Evolutionary conservation across 2,113 vertebrate genomes (phyloP), one percentile per base, ranked within the genome.

Genomic region (Hypomesus transpacificus): DNA sequence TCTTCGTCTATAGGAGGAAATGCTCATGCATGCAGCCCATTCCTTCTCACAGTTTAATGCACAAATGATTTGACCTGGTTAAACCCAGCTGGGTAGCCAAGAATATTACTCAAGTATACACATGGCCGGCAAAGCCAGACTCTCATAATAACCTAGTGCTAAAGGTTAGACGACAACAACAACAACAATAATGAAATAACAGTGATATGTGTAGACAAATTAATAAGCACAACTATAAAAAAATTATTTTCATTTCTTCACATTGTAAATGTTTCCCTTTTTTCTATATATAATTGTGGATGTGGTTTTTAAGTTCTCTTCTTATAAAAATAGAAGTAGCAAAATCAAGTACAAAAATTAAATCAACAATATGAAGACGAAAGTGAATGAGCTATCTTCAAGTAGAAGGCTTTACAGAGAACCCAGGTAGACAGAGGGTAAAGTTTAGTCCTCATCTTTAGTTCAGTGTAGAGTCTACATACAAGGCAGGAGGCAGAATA

Each of bases 281-380:
- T 63, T 39, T 22, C 9, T 7, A 5, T 20, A 56, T 56, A 5
- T 20, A 56, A n/a, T n/a, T 18, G 17, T 56, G 18, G 54, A 18
- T 6, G 51, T 60, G 57, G 56, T 75, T 64, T 75, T 53, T 14
- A 62, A 21, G 74, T 57, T 77, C 39, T 69, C 64, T 73, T 87
- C 84, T 77, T 79, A 68, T 83, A 87, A 77, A 89, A 89, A 87
- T 85, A 91, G 63, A 82, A 71, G 57, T 77, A 68, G 56, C 51
- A 76, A 79, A n/a, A 14, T 69, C 64, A 73, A 75, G 73, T 87
- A 82, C 61, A 84, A 89, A 87, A 88, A 89, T 82, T 84, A 77
- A 87, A 68, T 34, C 22, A 31, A 21, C 20, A 24, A 80, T 28
- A 76, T 68, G 67, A 70, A 75, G 50, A 69, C 70, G 31, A 31